Evolutionary conservation across 1,140 invertebrate species (phyloP).

Genomic region (Bombus vancouverensis): DNA sequence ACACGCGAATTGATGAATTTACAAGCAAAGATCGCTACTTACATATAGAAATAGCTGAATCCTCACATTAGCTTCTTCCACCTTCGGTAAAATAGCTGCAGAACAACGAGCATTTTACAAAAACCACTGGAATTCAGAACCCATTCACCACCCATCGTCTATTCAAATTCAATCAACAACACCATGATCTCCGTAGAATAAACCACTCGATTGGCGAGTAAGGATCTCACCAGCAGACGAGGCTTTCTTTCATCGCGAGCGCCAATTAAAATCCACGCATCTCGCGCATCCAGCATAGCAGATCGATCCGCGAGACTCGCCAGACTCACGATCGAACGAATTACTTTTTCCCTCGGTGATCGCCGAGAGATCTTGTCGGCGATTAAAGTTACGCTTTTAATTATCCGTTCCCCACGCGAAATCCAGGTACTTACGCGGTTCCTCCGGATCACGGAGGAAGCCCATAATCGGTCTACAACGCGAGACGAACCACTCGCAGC

Average conservation of each 20-base stretch:
- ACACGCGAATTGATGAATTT: too few species aligned
- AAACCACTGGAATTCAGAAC: background rate
- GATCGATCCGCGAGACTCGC: background rate
- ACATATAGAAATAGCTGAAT: background rate
- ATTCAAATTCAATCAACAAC: background rate
- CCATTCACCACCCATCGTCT: background rate
- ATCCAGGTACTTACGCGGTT: background rate
- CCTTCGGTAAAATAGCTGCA: rapidly evolving
- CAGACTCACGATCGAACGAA: background rate
- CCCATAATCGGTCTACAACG: background rate
- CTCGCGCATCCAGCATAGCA: background rate
- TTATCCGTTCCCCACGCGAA: conserved; percentile 14
- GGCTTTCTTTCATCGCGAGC: background rate
- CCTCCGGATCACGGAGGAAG: background rate
- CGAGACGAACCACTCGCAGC: background rate
- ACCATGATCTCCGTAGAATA: background rate
- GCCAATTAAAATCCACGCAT: conserved; percentile 4
- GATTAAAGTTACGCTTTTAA: conserved; percentile 34
- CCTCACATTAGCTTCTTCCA: background rate
- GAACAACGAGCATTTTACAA: background rate
- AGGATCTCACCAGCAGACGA: background rate
- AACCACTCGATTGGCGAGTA: background rate
- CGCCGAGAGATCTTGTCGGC: background rate
- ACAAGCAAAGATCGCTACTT: background rate
- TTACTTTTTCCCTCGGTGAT: background rate